Evolutionary conservation across 2,888 invertebrate species (phyloP).

Genomic region (Geophilus truncorum): DNA sequence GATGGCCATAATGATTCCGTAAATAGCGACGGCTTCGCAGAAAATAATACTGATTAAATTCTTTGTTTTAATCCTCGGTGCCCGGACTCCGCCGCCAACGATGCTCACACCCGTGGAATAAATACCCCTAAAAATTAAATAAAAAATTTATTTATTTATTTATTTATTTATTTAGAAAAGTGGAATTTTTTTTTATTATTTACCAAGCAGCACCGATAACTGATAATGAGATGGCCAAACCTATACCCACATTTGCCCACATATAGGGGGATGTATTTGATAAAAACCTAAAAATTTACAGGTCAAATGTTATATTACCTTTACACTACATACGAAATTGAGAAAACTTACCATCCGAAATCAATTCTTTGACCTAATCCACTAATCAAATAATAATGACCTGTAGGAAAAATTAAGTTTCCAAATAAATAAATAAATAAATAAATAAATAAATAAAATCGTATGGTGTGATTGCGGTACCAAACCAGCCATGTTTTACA

Average conservation of each 20-base stretch:
- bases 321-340: neutral
- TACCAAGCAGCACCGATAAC: constrained; percentile 95
- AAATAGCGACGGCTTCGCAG: constrained; percentile 99
- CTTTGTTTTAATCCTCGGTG: constrained; percentile 97
- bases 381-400: constrained; percentile 60
- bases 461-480: too few species aligned
- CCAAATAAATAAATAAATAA: neutral
- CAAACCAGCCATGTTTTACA: neutral
- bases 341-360: constrained; percentile 72
- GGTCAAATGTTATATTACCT: neutral
- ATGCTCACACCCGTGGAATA: constrained; percentile 95
- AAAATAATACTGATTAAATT: constrained; percentile 99
- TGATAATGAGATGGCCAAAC: constrained; percentile 85
- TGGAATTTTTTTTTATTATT: too few species aligned
- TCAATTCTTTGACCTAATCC: constrained; percentile 82
- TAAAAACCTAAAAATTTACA: constrained; percentile 62
- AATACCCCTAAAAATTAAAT: constrained; percentile 90
- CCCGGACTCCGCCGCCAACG: constrained; percentile 95
- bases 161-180: neutral
- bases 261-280: constrained; percentile 86
- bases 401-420: constrained; percentile 43
- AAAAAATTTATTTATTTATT: neutral
- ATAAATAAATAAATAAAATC: too few species aligned
- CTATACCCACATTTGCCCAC: constrained; percentile 94
- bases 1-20: constrained; percentile 97